phyloP scores from a whole-genome alignment of 2,113 vertebrate genomes.

The Gasterosteus nipponicus region DNA sequence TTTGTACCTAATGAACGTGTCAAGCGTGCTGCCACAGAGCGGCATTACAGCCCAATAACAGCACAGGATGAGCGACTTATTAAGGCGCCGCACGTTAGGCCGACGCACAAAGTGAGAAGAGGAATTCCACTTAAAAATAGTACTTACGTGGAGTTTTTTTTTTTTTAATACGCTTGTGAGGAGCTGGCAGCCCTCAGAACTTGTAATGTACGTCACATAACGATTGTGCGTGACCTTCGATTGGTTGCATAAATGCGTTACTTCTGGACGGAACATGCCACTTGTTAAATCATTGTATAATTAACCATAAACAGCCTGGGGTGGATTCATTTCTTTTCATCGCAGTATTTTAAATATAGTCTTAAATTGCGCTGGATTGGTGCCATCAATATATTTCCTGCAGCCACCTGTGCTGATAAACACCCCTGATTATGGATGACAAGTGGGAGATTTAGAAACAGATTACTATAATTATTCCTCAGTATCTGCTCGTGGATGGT shows the following conservation, averaged over 20 bases:
- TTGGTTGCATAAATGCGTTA: not conserved
- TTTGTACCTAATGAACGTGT: conserved; percentile 71
- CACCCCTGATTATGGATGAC: not conserved
- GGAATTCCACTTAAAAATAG: conserved; percentile 2
- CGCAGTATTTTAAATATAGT: not conserved
- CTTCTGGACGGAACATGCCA: conserved; percentile 1
- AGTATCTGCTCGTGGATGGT: not conserved
- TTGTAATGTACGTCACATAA: not conserved
- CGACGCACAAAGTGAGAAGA: not conserved
- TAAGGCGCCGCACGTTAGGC: conserved; percentile 32
- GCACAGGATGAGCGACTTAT: conserved; percentile 42
- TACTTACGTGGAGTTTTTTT: not conserved
- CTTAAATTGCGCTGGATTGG: not conserved
- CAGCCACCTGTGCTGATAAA: conserved; percentile 15
- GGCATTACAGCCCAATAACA: conserved; percentile 40
- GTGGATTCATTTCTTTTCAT: not conserved
- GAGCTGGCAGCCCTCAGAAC: not conserved
- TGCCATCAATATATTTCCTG: not conserved
- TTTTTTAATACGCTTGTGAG: not conserved
- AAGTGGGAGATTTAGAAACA: not conserved
- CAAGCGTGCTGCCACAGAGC: conserved; percentile 38
- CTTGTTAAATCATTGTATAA: not conserved
- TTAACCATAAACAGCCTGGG: not conserved
- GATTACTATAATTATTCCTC: not conserved
- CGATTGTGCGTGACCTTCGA: not conserved